Evolutionary conservation across 2,113 vertebrate genomes (phyloP).

Genomic region (Neopipo cinnamomea): DNA sequence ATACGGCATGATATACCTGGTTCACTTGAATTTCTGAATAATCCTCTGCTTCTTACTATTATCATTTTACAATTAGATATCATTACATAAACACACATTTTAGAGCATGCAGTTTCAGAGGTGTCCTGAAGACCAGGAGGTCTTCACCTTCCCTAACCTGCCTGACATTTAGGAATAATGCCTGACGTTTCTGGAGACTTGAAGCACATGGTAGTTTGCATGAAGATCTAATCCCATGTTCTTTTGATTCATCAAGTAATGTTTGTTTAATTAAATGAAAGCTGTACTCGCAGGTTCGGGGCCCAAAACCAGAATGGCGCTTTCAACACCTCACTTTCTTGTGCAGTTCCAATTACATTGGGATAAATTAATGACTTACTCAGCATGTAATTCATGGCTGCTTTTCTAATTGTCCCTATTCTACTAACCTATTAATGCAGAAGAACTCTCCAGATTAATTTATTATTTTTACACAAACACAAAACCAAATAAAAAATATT

Average conservation of each 20-base stretch:
- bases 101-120: background rate
- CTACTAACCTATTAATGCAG: background rate
- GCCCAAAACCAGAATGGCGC: background rate
- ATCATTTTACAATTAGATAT: background rate
- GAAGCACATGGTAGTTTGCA: background rate
- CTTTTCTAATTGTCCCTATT: background rate
- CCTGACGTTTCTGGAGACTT: background rate
- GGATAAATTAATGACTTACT: background rate
- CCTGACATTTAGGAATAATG: background rate
- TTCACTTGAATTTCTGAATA: background rate
- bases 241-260: background rate
- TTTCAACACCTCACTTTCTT: background rate
- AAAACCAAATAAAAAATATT: background rate
- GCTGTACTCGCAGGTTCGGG: background rate
- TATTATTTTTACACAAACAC: background rate
- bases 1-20: background rate
- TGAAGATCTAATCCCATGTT: background rate
- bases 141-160: background rate
- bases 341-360: accelerated
- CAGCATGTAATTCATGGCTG: background rate
- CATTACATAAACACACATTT: background rate
- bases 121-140: background rate
- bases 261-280: background rate
- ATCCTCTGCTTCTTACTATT: background rate
- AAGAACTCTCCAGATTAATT: background rate